A percentile compares a stretch with the other conserved stretches of the same genome.
Conservation (phyloP, 2,797 vertebrate genomes). For the Pitangus sulphuratus region DNA sequence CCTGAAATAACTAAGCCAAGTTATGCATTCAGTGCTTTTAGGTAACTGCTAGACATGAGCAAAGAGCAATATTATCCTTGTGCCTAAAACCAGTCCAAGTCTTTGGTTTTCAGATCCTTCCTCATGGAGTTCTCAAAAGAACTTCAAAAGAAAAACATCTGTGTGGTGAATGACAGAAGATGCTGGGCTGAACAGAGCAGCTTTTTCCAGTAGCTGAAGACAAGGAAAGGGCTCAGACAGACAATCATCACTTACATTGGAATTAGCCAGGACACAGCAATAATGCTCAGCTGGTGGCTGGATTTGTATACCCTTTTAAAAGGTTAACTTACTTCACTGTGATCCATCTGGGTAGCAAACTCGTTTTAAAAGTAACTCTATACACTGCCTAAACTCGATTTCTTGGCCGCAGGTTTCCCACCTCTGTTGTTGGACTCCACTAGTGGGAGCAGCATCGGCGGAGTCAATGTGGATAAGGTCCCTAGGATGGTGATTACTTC, state of each 20-base stretch:
- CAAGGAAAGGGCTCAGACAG: not conserved
- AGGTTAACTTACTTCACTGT: not conserved
- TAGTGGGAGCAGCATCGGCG: not conserved
- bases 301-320: not conserved
- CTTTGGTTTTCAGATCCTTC: not conserved
- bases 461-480: not conserved
- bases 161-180: not conserved
- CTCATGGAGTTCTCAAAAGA: not conserved
- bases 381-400: not conserved
- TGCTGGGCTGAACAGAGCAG: not conserved
- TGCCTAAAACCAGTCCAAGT: not conserved
- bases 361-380: not conserved
- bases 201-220: not conserved
- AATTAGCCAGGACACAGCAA: not conserved
- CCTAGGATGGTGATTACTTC: not conserved
- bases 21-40: not conserved
- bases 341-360: not conserved
- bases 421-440: not conserved
- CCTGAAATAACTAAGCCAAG: not conserved
- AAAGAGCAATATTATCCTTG: not conserved
- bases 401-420: not conserved
- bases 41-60: not conserved
- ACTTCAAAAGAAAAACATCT: not conserved
- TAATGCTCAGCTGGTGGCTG: not conserved
- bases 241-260: not conserved